Evolutionary conservation across 2,113 vertebrate genomes (phyloP), one percentile per base, ranked within the genome.

Genomic region (Hassar affinis): DNA sequence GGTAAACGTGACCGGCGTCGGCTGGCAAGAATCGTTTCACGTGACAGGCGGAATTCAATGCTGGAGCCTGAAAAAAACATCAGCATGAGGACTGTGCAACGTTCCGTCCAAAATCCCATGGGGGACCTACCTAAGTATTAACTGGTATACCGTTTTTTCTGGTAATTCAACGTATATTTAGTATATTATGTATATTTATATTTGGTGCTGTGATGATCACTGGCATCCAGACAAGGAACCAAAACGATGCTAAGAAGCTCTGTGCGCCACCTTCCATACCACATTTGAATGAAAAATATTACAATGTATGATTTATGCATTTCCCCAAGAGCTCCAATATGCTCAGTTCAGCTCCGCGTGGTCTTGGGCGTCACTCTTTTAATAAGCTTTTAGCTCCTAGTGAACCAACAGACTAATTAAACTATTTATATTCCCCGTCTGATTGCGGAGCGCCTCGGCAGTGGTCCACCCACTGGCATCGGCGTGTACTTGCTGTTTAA

Each of bases 321-420:
- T 81, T 80, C 72, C 10, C 62, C 20, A 49, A 56, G 62, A 54
- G 59, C 52, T 69, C 57, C 71, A 62, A 42, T 30, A 80, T 72
- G 38, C 30, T 49, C 45, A 22, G 74, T 59, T 80, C 47, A 77
- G 77, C 49, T 62, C 49, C 6, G 77, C 18, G 1, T 69, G 25
- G 20, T 78, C 33, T 86, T 59, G 42, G 76, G 51, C 45, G 17
- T 84, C 80, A 54, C 69, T 80, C 71, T 87, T 79, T 75, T 80
- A 66, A 85, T 62, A 78, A 75, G 57, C 27, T 17, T 75, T 85
- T 71, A 75, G 85, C 57, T 69, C 66, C n/a, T 12, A 84, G 57
- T 51, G 66, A 84, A 87, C 66, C 35, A 74, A 85, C 71, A 33
- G 33, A 49, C 64, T 57, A 76, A 86, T 80, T 85, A 84, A 85